Evolutionary conservation across 2,113 vertebrate genomes (phyloP), one percentile per base, ranked within the genome.

Genomic region (Theristicus caerulescens): DNA sequence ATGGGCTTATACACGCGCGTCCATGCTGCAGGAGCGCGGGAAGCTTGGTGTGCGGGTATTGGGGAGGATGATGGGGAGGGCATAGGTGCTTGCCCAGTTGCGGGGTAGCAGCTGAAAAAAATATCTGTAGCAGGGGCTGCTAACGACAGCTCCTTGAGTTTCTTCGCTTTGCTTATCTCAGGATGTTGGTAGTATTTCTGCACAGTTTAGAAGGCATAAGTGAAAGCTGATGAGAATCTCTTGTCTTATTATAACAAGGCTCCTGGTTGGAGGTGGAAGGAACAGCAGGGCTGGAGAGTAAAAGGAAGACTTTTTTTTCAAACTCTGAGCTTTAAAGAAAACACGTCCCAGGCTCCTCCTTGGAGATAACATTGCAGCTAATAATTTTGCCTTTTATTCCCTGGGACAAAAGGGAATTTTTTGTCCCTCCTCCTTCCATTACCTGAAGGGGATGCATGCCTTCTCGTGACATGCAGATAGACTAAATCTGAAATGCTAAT

Each of bases 401-500:
- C 74, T 83, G 31, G 26, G 52, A 96, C 91, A 94, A 96, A 97
- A 85, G 22, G 15, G 62, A 92, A 58, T 71, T 86, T 90, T 90
- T 88, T 82, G 16, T 38, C 18, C 31, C 12, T 86, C 66, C 82
- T 88, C 36, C 25, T 92, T 76, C 74, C 69, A 36, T 82, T 97
- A 97, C 96, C 97, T 98, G 86, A 91, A 97, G 90, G 96, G 93
- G 71, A 78, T 90, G 73, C 69, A 86, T 7, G 15, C 26, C 72
- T 86, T 47, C 86, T 95, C 82, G 91, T 95, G 89, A 94, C 90
- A 70, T 76, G 32, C 94, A 94, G 86, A 96, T 93, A 93, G 88
- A 94, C 70, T 58, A 76, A 96, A 96, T 96, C 96, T 95, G 93
- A 97, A 98, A 98, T 97, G 97, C 90, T 97, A 97, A 97, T 98